Evolutionary conservation across 2,888 invertebrate species (phyloP).

Genomic region (Ypsolopha scabrella): DNA sequence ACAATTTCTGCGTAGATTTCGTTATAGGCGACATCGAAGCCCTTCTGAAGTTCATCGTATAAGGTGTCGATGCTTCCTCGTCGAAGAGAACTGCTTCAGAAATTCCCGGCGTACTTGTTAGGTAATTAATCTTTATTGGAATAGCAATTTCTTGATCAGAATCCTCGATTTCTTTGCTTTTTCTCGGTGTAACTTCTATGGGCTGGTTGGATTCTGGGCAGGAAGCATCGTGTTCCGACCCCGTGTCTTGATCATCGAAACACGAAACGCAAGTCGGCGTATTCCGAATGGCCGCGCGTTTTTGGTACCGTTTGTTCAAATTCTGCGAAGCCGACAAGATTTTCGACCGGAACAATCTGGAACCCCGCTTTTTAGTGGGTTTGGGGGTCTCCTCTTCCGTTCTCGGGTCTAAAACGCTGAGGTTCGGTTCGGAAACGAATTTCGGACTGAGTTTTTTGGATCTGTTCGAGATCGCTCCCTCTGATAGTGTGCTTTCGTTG

Average conservation of each 20-base stretch:
- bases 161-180: constrained; percentile 5
- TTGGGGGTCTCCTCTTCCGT: constrained; percentile 49
- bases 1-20: constrained; percentile 87
- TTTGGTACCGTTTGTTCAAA: constrained; percentile 53
- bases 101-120: constrained; percentile 59
- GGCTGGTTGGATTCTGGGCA: constrained; percentile 16
- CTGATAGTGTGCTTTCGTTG: constrained; percentile 57
- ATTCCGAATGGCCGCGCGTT: constrained; percentile 30
- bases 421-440: constrained; percentile 61
- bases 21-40: constrained; percentile 92
- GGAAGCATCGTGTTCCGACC: constrained; percentile 30
- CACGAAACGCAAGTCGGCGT: constrained; percentile 61
- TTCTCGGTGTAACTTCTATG: constrained; percentile 36
- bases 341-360: constrained; percentile 54
- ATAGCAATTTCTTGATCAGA: constrained; percentile 21
- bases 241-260: constrained; percentile 50
- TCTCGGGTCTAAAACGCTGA: constrained; percentile 39
- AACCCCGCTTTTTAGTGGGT: constrained; percentile 42
- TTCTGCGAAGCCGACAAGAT: constrained; percentile 35
- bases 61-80: constrained; percentile 50
- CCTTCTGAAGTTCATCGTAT: constrained; percentile 64
- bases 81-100: constrained; percentile 30
- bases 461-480: constrained; percentile 42
- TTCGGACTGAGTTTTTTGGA: constrained; percentile 52
- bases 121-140: constrained; percentile 31